Evolutionary conservation across 2,888 invertebrate genomes (phyloP), one percentile per base, ranked within the genome.

Genomic region (Rosalia funebris): DNA sequence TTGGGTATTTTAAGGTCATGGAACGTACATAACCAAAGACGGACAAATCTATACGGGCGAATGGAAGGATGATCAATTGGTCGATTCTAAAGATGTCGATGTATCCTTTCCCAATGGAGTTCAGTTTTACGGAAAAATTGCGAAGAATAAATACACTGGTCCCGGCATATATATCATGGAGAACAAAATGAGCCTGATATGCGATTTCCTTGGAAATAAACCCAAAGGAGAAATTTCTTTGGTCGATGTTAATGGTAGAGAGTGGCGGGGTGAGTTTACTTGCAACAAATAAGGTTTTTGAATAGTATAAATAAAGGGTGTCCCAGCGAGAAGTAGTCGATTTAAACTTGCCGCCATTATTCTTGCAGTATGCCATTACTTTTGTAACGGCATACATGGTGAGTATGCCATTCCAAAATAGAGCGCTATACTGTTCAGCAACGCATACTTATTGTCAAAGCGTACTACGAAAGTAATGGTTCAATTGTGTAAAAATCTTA

Each of bases 21-120:
- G 89, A 5, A 76, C 78, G 9, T 89, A 89, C 68, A 82, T 71
- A 1, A 87, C 88, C 0, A 83, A 83, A 2, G 87, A 88, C 69
- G 86, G 85, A 0, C 87, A 88, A 67, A 71, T 70, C 0, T 89
- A 89, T 72, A 71, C 77, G 16, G 87, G 86, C 3, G 68, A 68
- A 1, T 89, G 89, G 89, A 82, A 84, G 0, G 74, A 79, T 9
- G 88, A 89, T 70, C 81, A 81, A 48, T 75, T 88, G 1, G 77
- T 79, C 0, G 79, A 77, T 10, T 46, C 54, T 10, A 47, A 57
- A 25, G 60, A 63, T 20, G 45, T 65, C 2, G 60, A 56, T 16
- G 62, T 69, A 1, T 45, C 17, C 1, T 69, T 87, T 85, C 60
- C 72, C 0, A 41, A 15, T 47, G 12, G 63, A 58, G 42, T 55